phyloP scores from a whole-genome alignment of 2,888 invertebrate genomes.

The Parnassius mnemosyne region DNA sequence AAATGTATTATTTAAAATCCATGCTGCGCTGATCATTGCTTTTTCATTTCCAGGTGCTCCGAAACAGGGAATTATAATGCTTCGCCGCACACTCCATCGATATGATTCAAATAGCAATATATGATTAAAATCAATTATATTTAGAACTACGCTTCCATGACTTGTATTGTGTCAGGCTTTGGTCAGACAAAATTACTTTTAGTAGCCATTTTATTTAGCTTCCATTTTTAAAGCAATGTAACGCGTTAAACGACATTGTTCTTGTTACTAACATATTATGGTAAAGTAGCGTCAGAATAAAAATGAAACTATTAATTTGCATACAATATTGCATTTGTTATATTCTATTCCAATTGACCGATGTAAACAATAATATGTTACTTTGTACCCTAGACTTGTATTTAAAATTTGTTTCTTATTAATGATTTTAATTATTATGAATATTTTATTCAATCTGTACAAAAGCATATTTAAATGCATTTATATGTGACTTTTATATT shows the following conservation, averaged over 20 bases:
- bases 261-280: no score
- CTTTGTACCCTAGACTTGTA: background rate
- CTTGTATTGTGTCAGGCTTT: background rate
- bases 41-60: background rate
- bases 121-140: background rate
- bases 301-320: no score
- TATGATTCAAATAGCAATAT: background rate
- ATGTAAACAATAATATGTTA: background rate
- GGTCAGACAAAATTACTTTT: no score
- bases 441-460: no score
- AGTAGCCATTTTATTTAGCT: no score
- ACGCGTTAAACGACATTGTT: no score
- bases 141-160: slow-evolving; percentile 13
- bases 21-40: background rate
- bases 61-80: background rate
- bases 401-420: background rate
- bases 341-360: no score
- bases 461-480: background rate
- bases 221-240: no score
- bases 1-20: background rate
- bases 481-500: background rate
- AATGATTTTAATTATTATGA: no score
- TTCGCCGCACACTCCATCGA: background rate
- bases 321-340: no score
- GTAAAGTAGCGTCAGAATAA: no score